Percentiles rank a stretch among this genome's conserved stretches.
These are phyloP conservation scores for Alaudala cheleensis DNA, from an alignment of 2,113 vertebrate species.

Conservation along the genomic window DNA sequence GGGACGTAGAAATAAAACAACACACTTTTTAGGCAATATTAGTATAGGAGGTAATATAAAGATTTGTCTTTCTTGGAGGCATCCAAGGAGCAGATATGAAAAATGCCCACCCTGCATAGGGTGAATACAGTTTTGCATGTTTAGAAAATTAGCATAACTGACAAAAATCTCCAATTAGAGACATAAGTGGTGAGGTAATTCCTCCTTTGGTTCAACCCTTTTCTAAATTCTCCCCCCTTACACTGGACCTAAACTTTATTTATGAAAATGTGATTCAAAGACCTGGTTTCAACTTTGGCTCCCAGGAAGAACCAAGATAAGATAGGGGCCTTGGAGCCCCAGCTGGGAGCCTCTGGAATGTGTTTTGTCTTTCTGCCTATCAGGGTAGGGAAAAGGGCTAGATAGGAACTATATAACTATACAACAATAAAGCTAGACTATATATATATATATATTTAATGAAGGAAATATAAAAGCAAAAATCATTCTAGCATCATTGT, in stretches of 20 bases:
- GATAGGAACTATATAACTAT: not conserved
- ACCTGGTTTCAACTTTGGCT: not conserved
- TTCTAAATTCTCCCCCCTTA: not conserved
- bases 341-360: not conserved
- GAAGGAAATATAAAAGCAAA: not conserved
- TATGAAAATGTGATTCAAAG: not conserved
- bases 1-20: not conserved
- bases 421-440: not conserved
- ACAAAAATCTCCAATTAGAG: not conserved
- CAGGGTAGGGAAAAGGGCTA: not conserved
- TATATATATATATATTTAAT: too few species aligned
- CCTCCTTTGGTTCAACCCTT: fast-evolving
- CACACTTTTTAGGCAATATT: not conserved
- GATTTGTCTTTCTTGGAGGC: not conserved
- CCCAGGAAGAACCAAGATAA: not conserved
- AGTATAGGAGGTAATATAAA: not conserved
- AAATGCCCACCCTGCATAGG: fast-evolving
- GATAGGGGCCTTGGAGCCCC: not conserved
- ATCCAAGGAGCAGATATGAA: not conserved
- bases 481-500: not conserved
- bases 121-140: not conserved
- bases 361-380: not conserved
- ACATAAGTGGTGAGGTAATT: not conserved
- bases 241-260: not conserved
- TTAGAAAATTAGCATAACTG: not conserved